A percentile compares a stretch with the other conserved stretches of the same genome.
Conservation (phyloP, 2,797 vertebrate species). For the Scolopax rusticola region DNA sequence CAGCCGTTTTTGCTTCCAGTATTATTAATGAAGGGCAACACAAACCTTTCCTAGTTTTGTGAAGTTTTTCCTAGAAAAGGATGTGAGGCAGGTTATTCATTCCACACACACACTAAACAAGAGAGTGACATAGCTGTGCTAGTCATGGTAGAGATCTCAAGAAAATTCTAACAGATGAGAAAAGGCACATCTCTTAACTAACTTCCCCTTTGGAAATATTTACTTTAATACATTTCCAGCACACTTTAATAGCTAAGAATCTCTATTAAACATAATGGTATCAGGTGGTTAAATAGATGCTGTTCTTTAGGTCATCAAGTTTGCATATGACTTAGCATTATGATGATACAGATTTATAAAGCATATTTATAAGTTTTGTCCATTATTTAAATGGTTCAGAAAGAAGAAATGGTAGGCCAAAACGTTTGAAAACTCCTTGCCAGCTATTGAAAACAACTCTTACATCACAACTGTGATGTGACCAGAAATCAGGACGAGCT, state of each 20-base stretch:
- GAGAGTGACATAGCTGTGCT: not conserved
- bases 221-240: not conserved
- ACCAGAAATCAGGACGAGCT: not conserved
- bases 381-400: not conserved
- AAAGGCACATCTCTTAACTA: not conserved
- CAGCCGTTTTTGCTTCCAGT: not conserved
- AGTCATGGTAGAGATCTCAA: not conserved
- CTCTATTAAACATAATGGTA: not conserved
- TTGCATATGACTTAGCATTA: not conserved
- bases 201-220: not conserved
- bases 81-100: not conserved
- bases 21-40: not conserved
- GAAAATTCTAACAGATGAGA: not conserved
- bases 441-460: not conserved
- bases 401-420: not conserved
- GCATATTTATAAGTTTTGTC: not conserved
- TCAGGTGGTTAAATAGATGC: accelerated
- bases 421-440: not conserved
- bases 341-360: not conserved
- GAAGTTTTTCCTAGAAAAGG: not conserved
- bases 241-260: not conserved
- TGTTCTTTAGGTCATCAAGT: not conserved
- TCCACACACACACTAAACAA: not conserved
- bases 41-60: not conserved
- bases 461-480: not conserved